phyloP scores from a whole-genome alignment of 1,140 invertebrate species.

The Oscheius sp. region DNA sequence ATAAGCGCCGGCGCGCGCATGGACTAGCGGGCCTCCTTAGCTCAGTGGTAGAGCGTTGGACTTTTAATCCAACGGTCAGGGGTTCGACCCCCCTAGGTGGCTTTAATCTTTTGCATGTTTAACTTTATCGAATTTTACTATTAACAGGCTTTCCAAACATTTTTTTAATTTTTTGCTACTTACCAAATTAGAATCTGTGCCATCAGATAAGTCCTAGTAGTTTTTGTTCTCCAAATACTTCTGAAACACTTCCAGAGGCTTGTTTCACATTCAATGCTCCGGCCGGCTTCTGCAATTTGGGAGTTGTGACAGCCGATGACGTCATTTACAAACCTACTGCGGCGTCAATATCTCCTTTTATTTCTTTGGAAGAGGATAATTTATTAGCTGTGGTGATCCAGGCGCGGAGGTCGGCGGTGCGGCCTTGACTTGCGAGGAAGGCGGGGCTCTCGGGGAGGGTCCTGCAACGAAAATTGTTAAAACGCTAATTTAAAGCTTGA shows the following conservation, averaged over 20 bases:
- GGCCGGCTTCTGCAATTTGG: neutral
- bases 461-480: neutral
- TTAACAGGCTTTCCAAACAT: neutral
- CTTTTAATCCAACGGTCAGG: neutral
- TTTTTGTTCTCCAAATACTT: neutral
- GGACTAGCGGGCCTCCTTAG: no score
- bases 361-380: neutral
- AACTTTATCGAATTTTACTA: no score
- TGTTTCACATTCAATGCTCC: neutral
- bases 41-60: neutral
- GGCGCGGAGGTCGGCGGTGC: neutral
- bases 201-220: neutral
- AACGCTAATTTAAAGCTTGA: no score
- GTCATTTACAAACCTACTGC: neutral
- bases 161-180: neutral
- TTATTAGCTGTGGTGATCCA: constrained; percentile 10
- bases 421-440: constrained; percentile 8
- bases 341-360: constrained; percentile 4
- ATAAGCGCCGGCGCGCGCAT: no score
- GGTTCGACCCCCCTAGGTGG: no score
- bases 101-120: no score
- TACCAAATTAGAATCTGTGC: neutral
- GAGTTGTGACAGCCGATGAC: neutral
- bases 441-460: constrained; percentile 25
- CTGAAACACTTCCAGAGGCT: neutral